These are phyloP conservation scores for Folsomia manolachei DNA, from an alignment of 2,888 invertebrate genomes.

Conservation along the genomic window DNA sequence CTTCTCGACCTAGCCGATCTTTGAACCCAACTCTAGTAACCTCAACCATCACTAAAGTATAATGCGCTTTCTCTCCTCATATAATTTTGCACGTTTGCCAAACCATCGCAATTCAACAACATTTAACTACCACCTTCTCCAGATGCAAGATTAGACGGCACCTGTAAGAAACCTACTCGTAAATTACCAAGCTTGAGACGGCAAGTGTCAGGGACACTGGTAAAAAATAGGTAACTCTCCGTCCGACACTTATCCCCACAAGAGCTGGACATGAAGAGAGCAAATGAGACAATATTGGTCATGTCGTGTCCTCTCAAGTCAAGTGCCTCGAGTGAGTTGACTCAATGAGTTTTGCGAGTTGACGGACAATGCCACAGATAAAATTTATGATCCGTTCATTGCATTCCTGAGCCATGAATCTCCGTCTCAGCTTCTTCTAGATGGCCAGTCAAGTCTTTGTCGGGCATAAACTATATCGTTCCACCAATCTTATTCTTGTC, in stretches of 20 bases:
- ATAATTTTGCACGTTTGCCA: background rate
- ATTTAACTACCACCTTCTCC: background rate
- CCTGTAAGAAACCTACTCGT: too few species aligned
- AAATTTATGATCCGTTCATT: constrained; percentile 22
- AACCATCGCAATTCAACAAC: background rate
- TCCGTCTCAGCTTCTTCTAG: background rate
- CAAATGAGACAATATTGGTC: constrained; percentile 12
- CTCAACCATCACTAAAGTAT: background rate
- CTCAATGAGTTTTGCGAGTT: constrained; percentile 12
- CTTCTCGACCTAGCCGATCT: background rate
- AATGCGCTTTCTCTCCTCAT: background rate
- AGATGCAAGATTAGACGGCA: too few species aligned
- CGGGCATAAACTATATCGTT: too few species aligned
- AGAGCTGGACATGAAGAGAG: too few species aligned
- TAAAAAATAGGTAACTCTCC: too few species aligned
- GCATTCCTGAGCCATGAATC: constrained; percentile 19
- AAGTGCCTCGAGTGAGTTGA: too few species aligned
- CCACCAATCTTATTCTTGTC: background rate
- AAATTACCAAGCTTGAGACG: background rate
- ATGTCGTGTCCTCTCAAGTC: constrained; percentile 1
- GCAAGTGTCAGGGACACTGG: too few species aligned
- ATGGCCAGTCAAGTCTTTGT: background rate
- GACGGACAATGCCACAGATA: constrained; percentile 14
- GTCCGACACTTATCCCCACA: too few species aligned
- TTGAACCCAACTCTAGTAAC: background rate